Conservation (phyloP, 2,797 vertebrate species). For the Arnoldichthys spilopterus region DNA sequence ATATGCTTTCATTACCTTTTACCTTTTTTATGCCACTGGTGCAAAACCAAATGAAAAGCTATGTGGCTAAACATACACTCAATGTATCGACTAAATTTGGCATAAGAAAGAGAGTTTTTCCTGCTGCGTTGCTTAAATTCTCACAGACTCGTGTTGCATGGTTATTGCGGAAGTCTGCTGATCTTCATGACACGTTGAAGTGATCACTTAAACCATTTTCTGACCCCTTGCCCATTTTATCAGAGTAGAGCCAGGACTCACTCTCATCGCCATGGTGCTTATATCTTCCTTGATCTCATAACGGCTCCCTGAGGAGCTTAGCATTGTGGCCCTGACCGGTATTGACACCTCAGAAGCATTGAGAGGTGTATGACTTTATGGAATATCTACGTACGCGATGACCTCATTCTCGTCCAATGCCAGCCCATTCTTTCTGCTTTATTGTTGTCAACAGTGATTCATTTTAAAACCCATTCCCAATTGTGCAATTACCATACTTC, state of each 20-base stretch:
- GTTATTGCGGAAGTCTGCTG: slow-evolving; percentile 9
- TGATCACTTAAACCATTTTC: neutral
- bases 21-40: too few relatives aligned
- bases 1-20: too few relatives aligned
- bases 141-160: neutral
- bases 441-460: slow-evolving; percentile 58
- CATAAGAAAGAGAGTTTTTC: neutral
- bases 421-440: slow-evolving; percentile 37
- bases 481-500: slow-evolving; percentile 52
- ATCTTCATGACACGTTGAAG: slow-evolving; percentile 4
- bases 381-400: slow-evolving; percentile 42
- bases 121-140: neutral
- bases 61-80: too few relatives aligned
- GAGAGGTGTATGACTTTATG: slow-evolving; percentile 46
- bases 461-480: slow-evolving; percentile 54
- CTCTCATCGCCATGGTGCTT: slow-evolving; percentile 6
- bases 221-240: slow-evolving; percentile 28
- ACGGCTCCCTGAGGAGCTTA: slow-evolving; percentile 43
- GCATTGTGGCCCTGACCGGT: slow-evolving; percentile 47
- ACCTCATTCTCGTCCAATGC: slow-evolving; percentile 45
- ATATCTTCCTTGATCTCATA: slow-evolving; percentile 51
- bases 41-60: too few relatives aligned
- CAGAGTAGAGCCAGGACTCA: slow-evolving; percentile 22
- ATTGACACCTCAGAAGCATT: slow-evolving; percentile 51
- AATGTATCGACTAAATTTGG: too few relatives aligned